Conservation (phyloP, 2,888 invertebrate genomes). For the Cerastoderma edule region DNA sequence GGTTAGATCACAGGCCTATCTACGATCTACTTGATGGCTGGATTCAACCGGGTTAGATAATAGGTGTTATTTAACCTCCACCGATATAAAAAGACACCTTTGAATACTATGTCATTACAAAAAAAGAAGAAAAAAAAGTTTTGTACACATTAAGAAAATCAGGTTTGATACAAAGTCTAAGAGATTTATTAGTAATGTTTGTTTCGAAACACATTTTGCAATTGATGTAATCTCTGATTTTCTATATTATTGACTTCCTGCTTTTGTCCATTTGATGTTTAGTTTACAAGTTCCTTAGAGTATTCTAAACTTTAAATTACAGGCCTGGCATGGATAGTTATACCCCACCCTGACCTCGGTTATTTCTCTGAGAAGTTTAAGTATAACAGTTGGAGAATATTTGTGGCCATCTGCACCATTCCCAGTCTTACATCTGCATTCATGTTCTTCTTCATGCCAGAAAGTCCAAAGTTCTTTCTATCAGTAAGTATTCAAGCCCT, state of each 20-base stretch:
- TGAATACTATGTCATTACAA: no score
- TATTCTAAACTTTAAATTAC: constrained; percentile 17
- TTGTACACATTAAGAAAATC: no score
- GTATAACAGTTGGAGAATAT: constrained; percentile 92
- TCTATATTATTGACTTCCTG: not conserved
- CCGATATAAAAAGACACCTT: no score
- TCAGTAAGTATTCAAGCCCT: constrained; percentile 89
- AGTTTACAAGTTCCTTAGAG: not conserved
- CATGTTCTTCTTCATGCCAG: constrained; percentile 90
- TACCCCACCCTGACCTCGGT: constrained; percentile 85
- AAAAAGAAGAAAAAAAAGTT: no score
- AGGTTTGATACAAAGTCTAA: no score
- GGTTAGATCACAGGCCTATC: no score
- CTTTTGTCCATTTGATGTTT: not conserved
- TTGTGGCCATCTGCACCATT: constrained; percentile 93
- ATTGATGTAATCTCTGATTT: no score
- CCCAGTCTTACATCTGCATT: constrained; percentile 95
- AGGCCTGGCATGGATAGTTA: constrained; percentile 89
- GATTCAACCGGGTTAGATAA: no score
- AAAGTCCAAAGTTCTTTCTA: constrained; percentile 95
- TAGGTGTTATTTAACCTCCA: no score
- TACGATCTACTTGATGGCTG: no score
- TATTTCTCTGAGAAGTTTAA: not conserved
- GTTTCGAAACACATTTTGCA: no score
- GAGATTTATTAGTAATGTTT: no score